A percentile compares a stretch with the other conserved stretches of the same genome.
Evolutionary conservation across 2,113 vertebrate species (phyloP).

Genomic region (Takifugu bimaculatus): DNA sequence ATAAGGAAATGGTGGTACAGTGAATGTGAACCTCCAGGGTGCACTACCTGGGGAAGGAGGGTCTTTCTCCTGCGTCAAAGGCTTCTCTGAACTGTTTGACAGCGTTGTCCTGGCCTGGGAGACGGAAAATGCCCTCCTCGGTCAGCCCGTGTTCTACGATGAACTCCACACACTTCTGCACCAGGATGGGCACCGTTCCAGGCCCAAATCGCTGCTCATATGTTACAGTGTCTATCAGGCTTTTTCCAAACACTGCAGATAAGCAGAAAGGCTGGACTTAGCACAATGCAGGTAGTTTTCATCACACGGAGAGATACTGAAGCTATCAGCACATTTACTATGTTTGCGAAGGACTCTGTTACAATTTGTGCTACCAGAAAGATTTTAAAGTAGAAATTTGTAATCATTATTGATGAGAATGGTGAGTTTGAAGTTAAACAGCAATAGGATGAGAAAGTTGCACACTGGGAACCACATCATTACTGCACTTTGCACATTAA

Average conservation of each 20-base stretch:
- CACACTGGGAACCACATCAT: too few species aligned
- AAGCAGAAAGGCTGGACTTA: too few species aligned
- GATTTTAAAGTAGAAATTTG: too few species aligned
- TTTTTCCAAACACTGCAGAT: conserved; percentile 84
- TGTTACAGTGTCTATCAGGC: conserved; percentile 80
- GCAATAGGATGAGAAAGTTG: too few species aligned
- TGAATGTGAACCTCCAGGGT: not conserved
- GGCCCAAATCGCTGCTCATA: conserved; percentile 86
- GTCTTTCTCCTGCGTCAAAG: conserved; percentile 91
- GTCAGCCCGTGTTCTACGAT: conserved; percentile 81
- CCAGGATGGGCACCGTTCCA: conserved; percentile 85
- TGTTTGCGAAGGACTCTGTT: too few species aligned
- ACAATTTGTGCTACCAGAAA: too few species aligned
- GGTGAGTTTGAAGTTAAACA: too few species aligned
- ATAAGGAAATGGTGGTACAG: not conserved
- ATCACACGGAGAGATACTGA: too few species aligned
- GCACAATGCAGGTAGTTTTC: too few species aligned
- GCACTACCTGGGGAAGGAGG: conserved; percentile 84
- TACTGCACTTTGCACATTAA: too few species aligned
- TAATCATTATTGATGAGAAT: too few species aligned
- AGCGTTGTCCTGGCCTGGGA: conserved; percentile 92
- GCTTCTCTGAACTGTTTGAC: conserved; percentile 89
- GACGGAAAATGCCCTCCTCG: conserved; percentile 94
- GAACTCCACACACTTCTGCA: conserved; percentile 89
- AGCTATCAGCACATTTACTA: too few species aligned